Evolutionary conservation across 1,140 invertebrate genomes (phyloP).

Genomic region (Mamestra configurata): DNA sequence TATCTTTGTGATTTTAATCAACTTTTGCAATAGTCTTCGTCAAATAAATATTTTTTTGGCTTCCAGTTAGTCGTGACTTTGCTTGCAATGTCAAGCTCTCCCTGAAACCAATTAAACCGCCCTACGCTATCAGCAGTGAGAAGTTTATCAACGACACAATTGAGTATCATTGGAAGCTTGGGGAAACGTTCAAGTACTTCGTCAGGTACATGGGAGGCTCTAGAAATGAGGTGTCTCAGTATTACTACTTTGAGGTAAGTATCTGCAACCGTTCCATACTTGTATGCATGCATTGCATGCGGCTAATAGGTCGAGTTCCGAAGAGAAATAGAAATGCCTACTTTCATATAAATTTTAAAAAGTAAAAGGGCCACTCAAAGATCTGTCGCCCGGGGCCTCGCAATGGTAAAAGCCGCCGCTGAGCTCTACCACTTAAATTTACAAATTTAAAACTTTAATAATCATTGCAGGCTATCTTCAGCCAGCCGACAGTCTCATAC

Average conservation of each 20-base stretch:
- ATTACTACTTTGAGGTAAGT: conserved; percentile 78
- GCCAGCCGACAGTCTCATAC: conserved; percentile 71
- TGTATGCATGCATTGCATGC: too few species aligned
- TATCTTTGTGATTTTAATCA: too few species aligned
- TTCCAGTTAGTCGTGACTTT: conserved; percentile 66
- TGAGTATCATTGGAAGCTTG: conserved; percentile 71
- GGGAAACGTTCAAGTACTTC: conserved; percentile 64
- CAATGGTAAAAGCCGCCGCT: too few species aligned
- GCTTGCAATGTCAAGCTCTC: conserved; percentile 60
- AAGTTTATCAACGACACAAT: conserved; percentile 69
- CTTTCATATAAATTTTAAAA: too few species aligned
- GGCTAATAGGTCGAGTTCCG: too few species aligned
- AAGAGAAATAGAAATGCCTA: too few species aligned
- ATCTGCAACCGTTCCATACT: neutral
- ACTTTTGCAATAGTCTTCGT: too few species aligned
- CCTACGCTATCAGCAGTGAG: conserved; percentile 68
- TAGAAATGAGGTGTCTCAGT: conserved; percentile 71
- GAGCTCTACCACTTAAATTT: too few species aligned
- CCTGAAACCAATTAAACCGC: conserved; percentile 59
- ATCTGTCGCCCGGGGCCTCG: too few species aligned
- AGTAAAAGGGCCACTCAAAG: too few species aligned
- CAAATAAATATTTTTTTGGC: too few species aligned
- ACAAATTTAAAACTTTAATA: neutral
- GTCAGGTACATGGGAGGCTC: conserved; percentile 70
- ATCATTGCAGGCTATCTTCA: conserved; percentile 72